Evolutionary conservation across 2,888 invertebrate genomes (phyloP).

Genomic region (Leptopilina drosophilae): DNA sequence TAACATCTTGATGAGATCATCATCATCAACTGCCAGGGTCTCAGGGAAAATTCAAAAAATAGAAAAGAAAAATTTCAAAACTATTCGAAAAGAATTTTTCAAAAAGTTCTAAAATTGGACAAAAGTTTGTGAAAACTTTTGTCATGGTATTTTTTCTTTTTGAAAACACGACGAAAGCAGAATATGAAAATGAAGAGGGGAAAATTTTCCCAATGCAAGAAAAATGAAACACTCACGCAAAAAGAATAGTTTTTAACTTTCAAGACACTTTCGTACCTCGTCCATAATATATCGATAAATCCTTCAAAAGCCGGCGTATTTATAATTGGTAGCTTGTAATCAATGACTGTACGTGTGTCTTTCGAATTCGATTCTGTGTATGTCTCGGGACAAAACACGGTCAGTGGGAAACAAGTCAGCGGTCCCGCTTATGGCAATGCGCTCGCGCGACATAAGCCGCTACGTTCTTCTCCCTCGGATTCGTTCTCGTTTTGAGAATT

Average conservation of each 20-base stretch:
- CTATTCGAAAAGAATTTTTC: too few relatives aligned
- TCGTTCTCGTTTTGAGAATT: conserved; percentile 49
- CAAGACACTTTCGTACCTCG: conserved; percentile 56
- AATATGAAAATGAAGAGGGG: neutral
- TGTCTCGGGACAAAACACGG: conserved; percentile 32
- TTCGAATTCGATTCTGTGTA: conserved; percentile 28
- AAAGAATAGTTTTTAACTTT: neutral
- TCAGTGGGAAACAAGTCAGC: conserved; percentile 30
- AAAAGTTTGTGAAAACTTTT: too few relatives aligned
- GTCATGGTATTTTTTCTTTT: too few relatives aligned
- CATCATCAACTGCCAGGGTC: too few relatives aligned
- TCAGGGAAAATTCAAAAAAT: too few relatives aligned
- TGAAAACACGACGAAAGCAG: too few relatives aligned
- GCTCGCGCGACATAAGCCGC: conserved; percentile 43
- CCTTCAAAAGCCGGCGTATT: conserved; percentile 2
- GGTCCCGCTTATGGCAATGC: conserved; percentile 40
- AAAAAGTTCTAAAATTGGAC: too few relatives aligned
- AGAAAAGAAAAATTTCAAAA: too few relatives aligned
- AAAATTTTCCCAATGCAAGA: neutral
- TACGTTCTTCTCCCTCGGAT: neutral
- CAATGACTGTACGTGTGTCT: neutral
- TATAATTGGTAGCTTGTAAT: conserved; percentile 9
- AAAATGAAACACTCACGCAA: neutral
- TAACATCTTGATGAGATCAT: too few relatives aligned
- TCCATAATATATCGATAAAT: conserved; percentile 53